phyloP scores from a whole-genome alignment of 2,797 vertebrate species.

The Siniperca undulata region DNA sequence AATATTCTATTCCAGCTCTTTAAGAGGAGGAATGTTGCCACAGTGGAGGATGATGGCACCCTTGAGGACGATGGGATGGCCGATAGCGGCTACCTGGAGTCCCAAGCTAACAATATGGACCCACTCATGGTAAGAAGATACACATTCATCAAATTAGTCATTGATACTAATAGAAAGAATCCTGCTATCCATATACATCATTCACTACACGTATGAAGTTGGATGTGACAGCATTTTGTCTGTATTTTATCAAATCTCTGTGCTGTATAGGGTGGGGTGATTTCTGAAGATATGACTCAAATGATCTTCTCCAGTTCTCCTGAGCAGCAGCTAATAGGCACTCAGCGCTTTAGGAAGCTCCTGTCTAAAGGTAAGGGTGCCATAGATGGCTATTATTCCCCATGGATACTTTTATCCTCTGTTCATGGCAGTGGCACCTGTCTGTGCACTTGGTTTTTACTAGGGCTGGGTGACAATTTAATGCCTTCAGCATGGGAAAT shows the following conservation, averaged over 20 bases:
- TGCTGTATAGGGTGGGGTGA: constrained; percentile 89
- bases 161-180: not conserved
- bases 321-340: constrained; percentile 96
- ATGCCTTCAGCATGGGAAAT: not conserved
- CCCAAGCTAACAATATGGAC: constrained; percentile 97
- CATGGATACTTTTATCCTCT: not conserved
- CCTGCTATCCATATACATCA: not conserved
- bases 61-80: constrained; percentile 96
- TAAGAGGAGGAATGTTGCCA: constrained; percentile 97
- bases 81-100: constrained; percentile 95
- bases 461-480: not conserved
- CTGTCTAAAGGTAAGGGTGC: constrained; percentile 93
- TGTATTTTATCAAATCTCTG: constrained; percentile 6
- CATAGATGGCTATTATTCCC: not conserved
- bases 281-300: constrained; percentile 97
- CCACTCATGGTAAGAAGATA: constrained; percentile 88
- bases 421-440: not conserved
- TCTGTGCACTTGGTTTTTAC: not conserved
- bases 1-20: constrained; percentile 88
- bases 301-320: constrained; percentile 98
- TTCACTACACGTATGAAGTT: not conserved
- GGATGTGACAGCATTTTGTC: not conserved
- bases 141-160: not conserved
- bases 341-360: constrained; percentile 97
- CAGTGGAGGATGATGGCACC: constrained; percentile 89